Base-by-base conservation (phyloP, 2,113 vertebrate genomes). In the Felis catus region DNA sequence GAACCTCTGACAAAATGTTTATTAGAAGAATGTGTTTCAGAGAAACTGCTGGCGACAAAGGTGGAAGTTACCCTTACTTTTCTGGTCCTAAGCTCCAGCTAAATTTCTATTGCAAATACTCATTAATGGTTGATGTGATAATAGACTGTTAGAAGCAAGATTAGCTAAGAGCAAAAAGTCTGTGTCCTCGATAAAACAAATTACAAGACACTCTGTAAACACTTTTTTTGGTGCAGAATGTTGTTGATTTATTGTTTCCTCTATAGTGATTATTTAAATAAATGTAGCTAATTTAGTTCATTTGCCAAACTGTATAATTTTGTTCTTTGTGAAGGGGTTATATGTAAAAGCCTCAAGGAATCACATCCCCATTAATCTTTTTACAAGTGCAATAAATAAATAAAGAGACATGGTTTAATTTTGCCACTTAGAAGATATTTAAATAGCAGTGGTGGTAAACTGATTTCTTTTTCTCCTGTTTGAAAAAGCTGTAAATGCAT, bases 181-280 rank as follows among this genome's bases (percentile, higher is more conserved):
- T 98, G 87, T 99, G 98, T 99, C 98, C 98, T 98, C 98, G 98
- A 97, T 98, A 98, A 98, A 99, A 99, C 97, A 98, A 99, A 99
- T 99, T 98, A 98, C 96, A 98, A 98, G 98, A 98, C 94, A 98
- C 97, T 98, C 98, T 98, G 98, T 99, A 99, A 99, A 99, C 98
- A 98, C 97, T 96, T 99, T 99, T 98, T 98, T 98, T 98, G 90
- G 90, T 98, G 94, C 97, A 95, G 95, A 98, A 98, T 98, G 97
- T 98, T 99, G 98, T 99, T 99, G 98, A 99, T 99, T 98, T 99
- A 99, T 99, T 99, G 98, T 99, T 99, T 99, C 98, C 97, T 99
- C 92, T 97, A 95, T 98, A 98, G 98, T 97, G 97, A 98, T 99
- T 99, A 99, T 98, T 99, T 98, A 98, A 99, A 99, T 98, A 99